Percentiles rank a stretch among this genome's conserved stretches.
phyloP scores from a whole-genome alignment of 2,888 invertebrate species.

The Congeria kusceri region DNA sequence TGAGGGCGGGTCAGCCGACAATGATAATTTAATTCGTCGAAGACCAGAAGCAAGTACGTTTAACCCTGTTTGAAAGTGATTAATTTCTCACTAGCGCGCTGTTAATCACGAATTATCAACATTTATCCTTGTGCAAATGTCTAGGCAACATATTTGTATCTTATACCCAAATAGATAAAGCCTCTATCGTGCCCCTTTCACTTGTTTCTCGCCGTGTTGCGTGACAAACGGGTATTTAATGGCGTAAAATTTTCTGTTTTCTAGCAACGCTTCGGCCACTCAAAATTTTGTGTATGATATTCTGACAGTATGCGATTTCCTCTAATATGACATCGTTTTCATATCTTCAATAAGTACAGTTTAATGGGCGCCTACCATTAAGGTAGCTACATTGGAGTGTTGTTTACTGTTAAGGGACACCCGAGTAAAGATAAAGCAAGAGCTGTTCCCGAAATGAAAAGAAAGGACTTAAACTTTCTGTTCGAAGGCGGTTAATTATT shows the following conservation, averaged over 20 bases:
- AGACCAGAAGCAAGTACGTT: conserved; percentile 10
- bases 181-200: conserved; percentile 36
- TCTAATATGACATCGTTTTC: conserved; percentile 40
- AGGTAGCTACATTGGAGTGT: neutral
- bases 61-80: conserved; percentile 31
- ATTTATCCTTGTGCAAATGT: conserved; percentile 48
- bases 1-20: neutral
- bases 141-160: conserved; percentile 41
- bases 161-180: conserved; percentile 54
- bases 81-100: conserved; percentile 30
- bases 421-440: no score
- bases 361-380: conserved; percentile 44
- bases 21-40: conserved; percentile 14
- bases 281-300: conserved; percentile 43
- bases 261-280: conserved; percentile 54
- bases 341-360: conserved; percentile 40
- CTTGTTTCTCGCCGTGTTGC: conserved; percentile 48
- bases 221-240: conserved; percentile 62
- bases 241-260: conserved; percentile 53
- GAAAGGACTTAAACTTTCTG: no score
- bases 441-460: no score
- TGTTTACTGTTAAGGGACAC: no score
- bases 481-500: no score
- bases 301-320: conserved; percentile 45
- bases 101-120: conserved; percentile 59